phyloP scores from a whole-genome alignment of 2,797 vertebrate species.

The Selene dorsalis region DNA sequence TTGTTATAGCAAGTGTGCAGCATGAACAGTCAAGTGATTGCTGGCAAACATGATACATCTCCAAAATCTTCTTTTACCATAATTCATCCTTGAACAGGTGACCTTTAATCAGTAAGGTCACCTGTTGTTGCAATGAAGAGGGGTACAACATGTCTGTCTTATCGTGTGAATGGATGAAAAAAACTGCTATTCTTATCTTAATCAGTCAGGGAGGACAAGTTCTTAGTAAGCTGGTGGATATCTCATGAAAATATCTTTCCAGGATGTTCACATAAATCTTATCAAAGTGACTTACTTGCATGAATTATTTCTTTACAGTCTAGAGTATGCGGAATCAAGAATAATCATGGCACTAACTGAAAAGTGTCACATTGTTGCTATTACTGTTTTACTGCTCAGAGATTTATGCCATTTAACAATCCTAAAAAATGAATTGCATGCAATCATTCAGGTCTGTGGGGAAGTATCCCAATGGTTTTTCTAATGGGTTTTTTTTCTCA shows the following conservation, averaged over 20 bases:
- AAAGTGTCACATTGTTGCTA: not conserved
- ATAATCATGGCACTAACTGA: not conserved
- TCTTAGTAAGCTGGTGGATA: not conserved
- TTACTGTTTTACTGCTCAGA: not conserved
- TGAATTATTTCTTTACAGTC: not conserved
- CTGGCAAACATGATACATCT: not conserved
- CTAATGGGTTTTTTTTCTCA: not conserved
- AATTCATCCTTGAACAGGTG: not conserved
- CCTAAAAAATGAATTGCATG: not conserved
- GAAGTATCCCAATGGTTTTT: not conserved
- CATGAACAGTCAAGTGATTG: not conserved
- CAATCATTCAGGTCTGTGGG: not conserved
- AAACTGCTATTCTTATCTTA: slow-evolving; percentile 5
- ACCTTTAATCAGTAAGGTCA: not conserved
- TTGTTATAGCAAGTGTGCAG: not conserved
- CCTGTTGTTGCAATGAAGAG: slow-evolving; percentile 1
- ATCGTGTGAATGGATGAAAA: not conserved
- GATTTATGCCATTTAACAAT: not conserved
- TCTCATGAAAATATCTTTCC: not conserved
- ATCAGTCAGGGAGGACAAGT: not conserved
- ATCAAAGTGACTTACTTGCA: not conserved
- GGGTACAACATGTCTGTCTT: not conserved
- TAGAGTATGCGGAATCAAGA: not conserved
- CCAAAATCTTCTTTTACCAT: not conserved
- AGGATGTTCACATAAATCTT: not conserved